Evolutionary conservation across 2,113 vertebrate species (phyloP), one percentile per base, ranked within the genome.

Genomic region (Triplophysa dalaica): DNA sequence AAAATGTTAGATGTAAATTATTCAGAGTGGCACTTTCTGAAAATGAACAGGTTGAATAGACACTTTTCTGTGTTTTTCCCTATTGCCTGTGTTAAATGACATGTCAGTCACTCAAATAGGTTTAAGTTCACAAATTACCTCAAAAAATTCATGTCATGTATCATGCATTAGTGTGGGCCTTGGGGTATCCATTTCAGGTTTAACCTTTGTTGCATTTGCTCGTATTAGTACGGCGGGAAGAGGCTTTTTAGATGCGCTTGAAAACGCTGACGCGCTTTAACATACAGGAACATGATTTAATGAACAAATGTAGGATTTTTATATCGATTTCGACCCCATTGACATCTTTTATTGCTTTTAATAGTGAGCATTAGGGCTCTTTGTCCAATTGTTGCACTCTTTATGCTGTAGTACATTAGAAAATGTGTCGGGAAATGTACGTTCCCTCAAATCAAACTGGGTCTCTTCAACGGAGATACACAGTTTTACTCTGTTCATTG

Each of bases 1-100:
- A 72, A 84, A 78, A 70, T 58, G 58, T 73, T 61, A 56, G 52
- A 48, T 76, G 43, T 26, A 38, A 50, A 72, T 54, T 58, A 79
- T 77, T 77, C 74, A 77, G 58, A 77, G 62, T 52, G 62, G 48
- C 74, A 50, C 74, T 77, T 77, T 77, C 62, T 21, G 64, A 79
- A 76, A 75, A 68, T 50, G 52, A 81, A 54, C 13, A n/a, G 62
- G 50, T 29, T 78, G 54, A 81, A 63, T 73, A 63, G 24, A 66
- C 54, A 63, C 56, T 54, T 80, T 74, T 52, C 26, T 9, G 63
- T 45, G 21, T 19, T 22, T 33, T 70, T 33, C 29, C 22, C 29
- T 9, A 29, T 43, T 62, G 29, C 26, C 43, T 62, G 43, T 60
- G 41, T 61, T 74, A 65, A 78, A 65, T 67, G 50, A 78, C 64